Base-by-base conservation (phyloP, 2,113 vertebrate genomes). In the Onychostoma macrolepis region DNA sequence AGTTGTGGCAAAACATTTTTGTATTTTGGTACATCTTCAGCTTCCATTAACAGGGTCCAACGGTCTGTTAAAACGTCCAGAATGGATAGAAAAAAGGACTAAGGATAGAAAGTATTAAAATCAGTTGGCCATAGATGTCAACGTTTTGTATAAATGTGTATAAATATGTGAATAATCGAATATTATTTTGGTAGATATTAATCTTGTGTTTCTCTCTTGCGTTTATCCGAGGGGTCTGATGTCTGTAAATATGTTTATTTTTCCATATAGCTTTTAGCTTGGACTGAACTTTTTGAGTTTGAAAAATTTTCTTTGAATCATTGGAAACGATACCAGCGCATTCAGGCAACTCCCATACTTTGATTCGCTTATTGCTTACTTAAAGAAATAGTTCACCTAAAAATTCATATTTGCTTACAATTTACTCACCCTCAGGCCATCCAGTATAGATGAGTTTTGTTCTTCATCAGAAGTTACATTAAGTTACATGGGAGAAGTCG, bases 101-200 rank as follows among this genome's bases (percentile, higher is more conserved):
- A 28, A 21, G 11, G 53, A 50, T 11, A 86, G 30, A 65, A 12
- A 79, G 58, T 72, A n/a, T 15, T 80, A 38, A 74, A 10, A 71
- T 84, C n/a, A 10, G 56, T 58, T 33, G 56, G 74, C 75, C 36
- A 7, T 69, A 75, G 26, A 41, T 48, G 80, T 75, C 78, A 78
- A 45, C 12, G 6, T 67, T 87, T 86, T 93, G 87, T 79, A 92
- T 88, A 92, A 77, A 77, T 53, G 81, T 92, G 89, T 92, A 90
- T 92, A 76, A 91, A 92, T 92, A 88, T 92, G 91, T 91, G 84
- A 91, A 90, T 92, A 90, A 10, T 81, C 56, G 11, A 61, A 38
- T 79, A 24, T 76, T 76, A 82, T 83, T 71, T 86, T 50, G 41
- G 41, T 53, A 81, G 67, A 19, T 80, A 41, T 86, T 82, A 26